These are phyloP conservation scores for Alligator sinensis DNA, from an alignment of 2,113 vertebrate genomes.

Conservation along the genomic window DNA sequence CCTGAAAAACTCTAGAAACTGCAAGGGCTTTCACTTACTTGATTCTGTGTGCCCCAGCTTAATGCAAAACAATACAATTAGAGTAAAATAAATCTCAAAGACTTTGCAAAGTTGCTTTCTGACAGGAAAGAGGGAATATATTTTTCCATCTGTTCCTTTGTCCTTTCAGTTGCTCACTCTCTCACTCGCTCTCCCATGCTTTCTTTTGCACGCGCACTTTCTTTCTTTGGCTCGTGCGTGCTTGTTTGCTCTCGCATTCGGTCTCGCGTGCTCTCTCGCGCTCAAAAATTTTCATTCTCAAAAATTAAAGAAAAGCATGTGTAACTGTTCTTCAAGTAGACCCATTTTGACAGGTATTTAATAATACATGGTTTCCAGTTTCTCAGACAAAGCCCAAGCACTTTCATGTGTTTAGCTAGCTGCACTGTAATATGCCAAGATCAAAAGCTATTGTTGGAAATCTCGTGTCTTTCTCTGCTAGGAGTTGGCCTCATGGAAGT, in stretches of 20 bases:
- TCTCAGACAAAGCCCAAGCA: neutral
- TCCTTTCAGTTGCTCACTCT: too few species aligned
- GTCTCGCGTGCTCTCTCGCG: too few species aligned
- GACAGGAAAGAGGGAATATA: too few species aligned
- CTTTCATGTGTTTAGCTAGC: constrained; percentile 22
- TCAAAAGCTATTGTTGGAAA: constrained; percentile 30
- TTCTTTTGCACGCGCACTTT: too few species aligned
- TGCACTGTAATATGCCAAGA: constrained; percentile 25
- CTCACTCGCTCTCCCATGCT: too few species aligned
- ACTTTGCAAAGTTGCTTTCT: too few species aligned
- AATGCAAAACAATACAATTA: neutral
- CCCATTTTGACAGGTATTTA: constrained; percentile 35
- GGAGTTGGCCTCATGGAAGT: constrained; percentile 97
- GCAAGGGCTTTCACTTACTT: neutral
- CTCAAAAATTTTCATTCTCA: neutral
- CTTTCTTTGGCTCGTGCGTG: too few species aligned
- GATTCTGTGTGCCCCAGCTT: neutral
- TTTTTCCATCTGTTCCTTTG: too few species aligned
- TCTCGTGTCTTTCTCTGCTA: constrained; percentile 67
- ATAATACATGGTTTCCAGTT: constrained; percentile 10
- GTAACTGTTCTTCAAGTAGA: neutral
- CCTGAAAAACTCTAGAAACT: neutral
- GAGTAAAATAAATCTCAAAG: too few species aligned
- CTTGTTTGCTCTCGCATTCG: too few species aligned
- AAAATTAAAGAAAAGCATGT: constrained; percentile 3